Conservation (phyloP, 1,140 invertebrate species). For the Monomorium pharaonis region DNA sequence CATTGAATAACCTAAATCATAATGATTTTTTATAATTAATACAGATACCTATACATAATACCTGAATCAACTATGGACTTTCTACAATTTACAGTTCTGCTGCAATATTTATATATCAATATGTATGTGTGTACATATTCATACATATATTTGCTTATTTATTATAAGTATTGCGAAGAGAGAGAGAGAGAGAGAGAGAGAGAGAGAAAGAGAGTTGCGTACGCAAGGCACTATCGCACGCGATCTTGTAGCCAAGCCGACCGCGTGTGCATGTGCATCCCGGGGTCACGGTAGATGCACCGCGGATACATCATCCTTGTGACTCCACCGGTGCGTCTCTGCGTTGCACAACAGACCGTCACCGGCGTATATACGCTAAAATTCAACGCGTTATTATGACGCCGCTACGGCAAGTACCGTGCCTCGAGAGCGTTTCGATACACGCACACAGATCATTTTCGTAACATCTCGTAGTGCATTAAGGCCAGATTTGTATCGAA, state of each 20-base stretch:
- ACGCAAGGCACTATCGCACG: slow-evolving; percentile 46
- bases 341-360: slow-evolving; percentile 57
- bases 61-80: background rate
- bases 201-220: slow-evolving; percentile 61
- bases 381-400: slow-evolving; percentile 30
- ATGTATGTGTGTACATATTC: no score
- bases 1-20: background rate
- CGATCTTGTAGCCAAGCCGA: slow-evolving; percentile 55
- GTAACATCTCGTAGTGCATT: background rate
- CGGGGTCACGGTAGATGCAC: slow-evolving; percentile 71
- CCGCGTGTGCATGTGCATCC: slow-evolving; percentile 61
- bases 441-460: background rate
- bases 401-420: background rate
- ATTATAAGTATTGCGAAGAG: slow-evolving; percentile 18
- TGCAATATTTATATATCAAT: no score
- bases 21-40: background rate
- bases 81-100: background rate
- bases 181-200: no score
- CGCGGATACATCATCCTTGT: slow-evolving; percentile 61
- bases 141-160: slow-evolving; percentile 16
- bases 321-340: slow-evolving; percentile 55
- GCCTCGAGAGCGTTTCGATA: background rate
- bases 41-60: background rate
- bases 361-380: background rate
- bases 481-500: background rate